A percentile compares a stretch with the other conserved stretches of the same genome.
These are phyloP conservation scores for Oscheius myriophilus DNA, from an alignment of 2,888 invertebrate genomes.

Conservation along the genomic window DNA sequence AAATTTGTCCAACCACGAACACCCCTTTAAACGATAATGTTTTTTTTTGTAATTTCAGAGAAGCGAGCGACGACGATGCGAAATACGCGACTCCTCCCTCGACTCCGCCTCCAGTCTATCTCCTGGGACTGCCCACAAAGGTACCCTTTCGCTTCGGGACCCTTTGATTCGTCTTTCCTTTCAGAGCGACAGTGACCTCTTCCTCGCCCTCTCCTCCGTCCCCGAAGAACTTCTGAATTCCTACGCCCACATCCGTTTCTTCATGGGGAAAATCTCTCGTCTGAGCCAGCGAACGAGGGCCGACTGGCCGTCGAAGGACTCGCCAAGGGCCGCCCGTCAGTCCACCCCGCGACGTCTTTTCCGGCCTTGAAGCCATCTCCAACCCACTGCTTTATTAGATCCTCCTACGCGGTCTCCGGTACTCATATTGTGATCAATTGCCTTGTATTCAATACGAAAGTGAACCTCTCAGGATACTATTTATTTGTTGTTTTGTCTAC, in stretches of 20 bases:
- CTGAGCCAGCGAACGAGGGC: neutral
- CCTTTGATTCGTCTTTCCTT: neutral
- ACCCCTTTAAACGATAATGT: no score
- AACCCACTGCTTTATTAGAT: no score
- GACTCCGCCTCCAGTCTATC: slow-evolving; percentile 38
- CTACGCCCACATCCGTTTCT: slow-evolving; percentile 13
- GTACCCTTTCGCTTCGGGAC: slow-evolving; percentile 9
- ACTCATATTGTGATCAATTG: no score
- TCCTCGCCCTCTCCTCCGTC: slow-evolving; percentile 9
- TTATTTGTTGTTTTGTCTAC: neutral
- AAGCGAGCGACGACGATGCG: slow-evolving; percentile 29
- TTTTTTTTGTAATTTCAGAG: neutral
- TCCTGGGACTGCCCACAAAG: slow-evolving; percentile 41
- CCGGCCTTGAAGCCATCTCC: no score
- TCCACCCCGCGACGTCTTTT: slow-evolving; percentile 7
- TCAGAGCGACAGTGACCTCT: slow-evolving; percentile 29
- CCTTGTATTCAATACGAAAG: no score
- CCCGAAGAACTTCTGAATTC: neutral
- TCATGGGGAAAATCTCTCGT: slow-evolving; percentile 14
- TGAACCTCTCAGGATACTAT: neutral
- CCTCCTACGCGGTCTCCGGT: no score
- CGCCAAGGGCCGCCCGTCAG: slow-evolving; percentile 5
- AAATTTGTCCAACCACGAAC: no score
- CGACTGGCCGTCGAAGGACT: slow-evolving; percentile 32
- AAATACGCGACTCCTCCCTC: slow-evolving; percentile 38